A percentile compares a stretch with the other conserved stretches of the same genome.
Evolutionary conservation across 2,888 invertebrate species (phyloP).

Genomic region (Stenodera caucasica): DNA sequence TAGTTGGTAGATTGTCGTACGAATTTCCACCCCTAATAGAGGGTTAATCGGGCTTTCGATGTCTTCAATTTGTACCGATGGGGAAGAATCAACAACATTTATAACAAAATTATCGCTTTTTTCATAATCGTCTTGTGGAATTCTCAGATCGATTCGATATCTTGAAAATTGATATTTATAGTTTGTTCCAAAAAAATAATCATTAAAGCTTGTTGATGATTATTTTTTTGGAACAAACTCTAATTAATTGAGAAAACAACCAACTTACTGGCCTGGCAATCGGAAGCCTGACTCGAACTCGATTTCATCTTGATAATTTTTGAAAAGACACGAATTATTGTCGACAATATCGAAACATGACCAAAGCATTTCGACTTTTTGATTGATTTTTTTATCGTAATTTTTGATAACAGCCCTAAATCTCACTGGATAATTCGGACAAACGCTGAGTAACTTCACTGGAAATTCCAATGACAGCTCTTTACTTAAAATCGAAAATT

Average conservation of each 20-base stretch:
- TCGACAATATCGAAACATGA: conserved; percentile 15
- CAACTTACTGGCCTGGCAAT: conserved; percentile 17
- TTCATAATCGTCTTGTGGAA: background rate
- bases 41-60: conserved; percentile 22
- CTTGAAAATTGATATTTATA: background rate
- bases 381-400: conserved; percentile 16
- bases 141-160: conserved; percentile 3
- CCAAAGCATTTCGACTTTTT: conserved; percentile 14
- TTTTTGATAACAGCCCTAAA: conserved; percentile 15
- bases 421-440: conserved; percentile 6
- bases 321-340: conserved; percentile 14
- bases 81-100: conserved; percentile 14
- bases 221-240: too few relatives aligned
- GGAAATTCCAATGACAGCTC: conserved; percentile 20
- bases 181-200: too few relatives aligned
- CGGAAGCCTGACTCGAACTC: conserved; percentile 11
- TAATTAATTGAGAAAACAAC: too few relatives aligned
- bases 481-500: conserved; percentile 16
- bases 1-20: conserved; percentile 14
- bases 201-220: too few relatives aligned
- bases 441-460: conserved; percentile 8
- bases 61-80: conserved; percentile 24
- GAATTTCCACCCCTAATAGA: conserved; percentile 14
- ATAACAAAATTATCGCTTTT: conserved; percentile 11
- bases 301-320: conserved; percentile 16